These are phyloP conservation scores for Aproaerema taeniolella DNA, from an alignment of 2,888 invertebrate species.

Conservation along the genomic window DNA sequence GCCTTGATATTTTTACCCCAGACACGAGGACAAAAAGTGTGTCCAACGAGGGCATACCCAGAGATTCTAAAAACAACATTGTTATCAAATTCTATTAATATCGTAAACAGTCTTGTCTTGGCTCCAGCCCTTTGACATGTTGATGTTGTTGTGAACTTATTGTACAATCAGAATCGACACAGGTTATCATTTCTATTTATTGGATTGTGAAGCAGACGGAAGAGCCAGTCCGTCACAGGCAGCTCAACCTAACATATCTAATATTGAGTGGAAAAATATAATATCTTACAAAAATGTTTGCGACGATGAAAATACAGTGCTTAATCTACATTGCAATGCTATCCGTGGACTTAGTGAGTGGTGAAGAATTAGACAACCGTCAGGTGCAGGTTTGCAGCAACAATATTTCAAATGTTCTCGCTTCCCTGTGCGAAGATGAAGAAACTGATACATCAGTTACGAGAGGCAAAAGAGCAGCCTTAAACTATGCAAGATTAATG, in stretches of 20 bases:
- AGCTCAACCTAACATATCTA: conserved; percentile 34
- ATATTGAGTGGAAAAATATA: too few relatives aligned
- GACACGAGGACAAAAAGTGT: too few relatives aligned
- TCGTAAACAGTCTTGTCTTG: conserved; percentile 51
- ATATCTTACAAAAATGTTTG: too few relatives aligned
- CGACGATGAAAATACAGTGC: too few relatives aligned
- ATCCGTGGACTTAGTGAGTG: conserved; percentile 31
- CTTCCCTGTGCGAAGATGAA: too few relatives aligned
- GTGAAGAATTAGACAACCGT: conserved; percentile 40
- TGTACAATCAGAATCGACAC: conserved; percentile 61
- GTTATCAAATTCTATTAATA: conserved; percentile 66
- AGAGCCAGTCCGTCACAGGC: conserved; percentile 46
- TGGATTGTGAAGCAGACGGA: conserved; percentile 58
- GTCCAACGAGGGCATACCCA: conserved; percentile 34
- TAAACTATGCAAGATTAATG: conserved; percentile 32
- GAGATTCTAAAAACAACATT: conserved; percentile 52
- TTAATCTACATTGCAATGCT: conserved; percentile 38
- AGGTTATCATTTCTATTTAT: conserved; percentile 70
- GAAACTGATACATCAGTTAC: too few relatives aligned
- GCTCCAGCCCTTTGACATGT: conserved; percentile 55
- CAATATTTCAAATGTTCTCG: conserved; percentile 30
- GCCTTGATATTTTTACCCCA: too few relatives aligned
- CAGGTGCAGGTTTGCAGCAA: conserved; percentile 45
- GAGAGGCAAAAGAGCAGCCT: conserved; percentile 43
- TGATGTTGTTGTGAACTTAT: conserved; percentile 73